Evolutionary conservation across 2,888 invertebrate species (phyloP).

Genomic region (Frankliniella fusca): DNA sequence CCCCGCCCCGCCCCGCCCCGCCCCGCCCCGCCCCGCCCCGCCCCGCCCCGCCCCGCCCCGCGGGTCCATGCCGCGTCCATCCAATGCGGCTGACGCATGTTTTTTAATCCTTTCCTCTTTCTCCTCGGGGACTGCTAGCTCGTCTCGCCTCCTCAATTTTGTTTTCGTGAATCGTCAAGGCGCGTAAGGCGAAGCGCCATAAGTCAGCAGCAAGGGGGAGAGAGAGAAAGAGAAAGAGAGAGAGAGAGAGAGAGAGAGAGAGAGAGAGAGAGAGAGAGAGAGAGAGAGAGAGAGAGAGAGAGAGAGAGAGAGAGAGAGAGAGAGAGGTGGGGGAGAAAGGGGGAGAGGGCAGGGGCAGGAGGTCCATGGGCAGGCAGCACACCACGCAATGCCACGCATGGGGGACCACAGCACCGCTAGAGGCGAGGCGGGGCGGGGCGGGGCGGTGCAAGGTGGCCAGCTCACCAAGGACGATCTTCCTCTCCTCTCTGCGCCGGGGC

Average conservation of each 20-base stretch:
- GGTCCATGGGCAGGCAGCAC: background rate
- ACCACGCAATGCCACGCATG: conserved; percentile 18
- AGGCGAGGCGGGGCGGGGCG: too few relatives aligned
- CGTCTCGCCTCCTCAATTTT: background rate
- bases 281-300: too few relatives aligned
- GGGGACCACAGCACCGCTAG: background rate
- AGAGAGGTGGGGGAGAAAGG: too few relatives aligned
- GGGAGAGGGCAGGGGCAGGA: background rate
- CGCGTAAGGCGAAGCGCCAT: background rate
- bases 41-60: background rate
- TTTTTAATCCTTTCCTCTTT: conserved; percentile 27
- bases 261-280: too few relatives aligned
- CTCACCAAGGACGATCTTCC: too few relatives aligned
- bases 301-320: too few relatives aligned
- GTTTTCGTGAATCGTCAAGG: conserved; percentile 8
- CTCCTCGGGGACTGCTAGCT: background rate
- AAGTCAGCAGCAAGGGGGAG: too few relatives aligned
- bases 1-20: too few relatives aligned
- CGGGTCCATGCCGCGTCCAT: background rate
- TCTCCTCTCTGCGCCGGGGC: background rate
- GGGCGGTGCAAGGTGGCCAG: background rate
- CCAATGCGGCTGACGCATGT: conserved; percentile 2
- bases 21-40: background rate
- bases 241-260: too few relatives aligned
- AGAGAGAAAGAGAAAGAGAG: too few relatives aligned